Evolutionary conservation across 1,140 invertebrate species (phyloP).

Genomic region (Pseudomyrmex concolor): DNA sequence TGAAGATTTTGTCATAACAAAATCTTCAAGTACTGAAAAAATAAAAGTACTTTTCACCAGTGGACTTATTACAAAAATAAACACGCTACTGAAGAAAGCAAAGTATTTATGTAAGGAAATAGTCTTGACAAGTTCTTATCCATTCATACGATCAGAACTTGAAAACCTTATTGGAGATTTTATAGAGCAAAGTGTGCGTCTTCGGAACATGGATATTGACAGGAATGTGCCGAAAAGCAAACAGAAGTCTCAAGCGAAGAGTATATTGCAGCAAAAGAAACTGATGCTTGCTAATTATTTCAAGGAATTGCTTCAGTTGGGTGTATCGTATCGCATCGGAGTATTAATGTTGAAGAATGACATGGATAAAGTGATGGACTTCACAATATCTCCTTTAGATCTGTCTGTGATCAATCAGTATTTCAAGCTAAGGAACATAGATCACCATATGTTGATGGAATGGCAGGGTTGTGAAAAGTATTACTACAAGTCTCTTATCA

Average conservation of each 20-base stretch:
- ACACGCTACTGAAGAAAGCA: conserved; percentile 86
- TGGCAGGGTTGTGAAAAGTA: conserved; percentile 92
- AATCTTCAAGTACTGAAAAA: not conserved
- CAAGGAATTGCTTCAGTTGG: conserved; percentile 89
- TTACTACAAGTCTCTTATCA: conserved; percentile 90
- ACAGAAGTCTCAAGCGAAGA: conserved; percentile 92
- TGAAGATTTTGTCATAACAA: conserved; percentile 70
- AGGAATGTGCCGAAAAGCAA: conserved; percentile 88
- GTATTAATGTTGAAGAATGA: conserved; percentile 83
- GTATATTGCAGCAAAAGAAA: conserved; percentile 93
- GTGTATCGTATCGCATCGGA: conserved; percentile 93
- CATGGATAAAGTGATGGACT: conserved; percentile 78
- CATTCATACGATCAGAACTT: conserved; percentile 86
- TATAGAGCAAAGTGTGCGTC: conserved; percentile 87
- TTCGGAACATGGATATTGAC: conserved; percentile 89
- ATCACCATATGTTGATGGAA: conserved; percentile 83
- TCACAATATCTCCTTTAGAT: conserved; percentile 87
- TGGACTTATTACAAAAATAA: conserved; percentile 72
- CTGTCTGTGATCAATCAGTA: conserved; percentile 84
- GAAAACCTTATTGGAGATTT: conserved; percentile 88
- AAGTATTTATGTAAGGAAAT: conserved; percentile 88
- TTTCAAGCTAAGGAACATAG: conserved; percentile 64
- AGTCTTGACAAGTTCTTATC: conserved; percentile 86
- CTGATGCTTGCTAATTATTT: conserved; percentile 94
- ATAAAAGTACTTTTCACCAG: not conserved